A percentile compares a stretch with the other conserved stretches of the same genome.
These are phyloP conservation scores for Tachysurus fulvidraco DNA, from an alignment of 2,113 vertebrate species.

Conservation along the genomic window DNA sequence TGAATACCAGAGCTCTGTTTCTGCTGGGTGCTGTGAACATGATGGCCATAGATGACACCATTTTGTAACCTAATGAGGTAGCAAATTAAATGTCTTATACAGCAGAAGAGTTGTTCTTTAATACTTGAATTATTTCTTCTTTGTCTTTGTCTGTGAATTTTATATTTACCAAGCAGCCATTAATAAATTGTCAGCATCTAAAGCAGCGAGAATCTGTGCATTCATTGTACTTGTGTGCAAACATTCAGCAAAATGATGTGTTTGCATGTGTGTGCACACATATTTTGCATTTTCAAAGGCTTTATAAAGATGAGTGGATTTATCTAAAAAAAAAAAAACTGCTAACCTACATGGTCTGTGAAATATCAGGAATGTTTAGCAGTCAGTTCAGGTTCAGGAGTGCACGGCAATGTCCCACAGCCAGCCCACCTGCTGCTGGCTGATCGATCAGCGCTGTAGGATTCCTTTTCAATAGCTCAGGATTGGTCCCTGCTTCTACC, in stretches of 20 bases:
- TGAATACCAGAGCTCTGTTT: conserved; percentile 34
- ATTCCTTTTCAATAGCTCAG: conserved; percentile 35
- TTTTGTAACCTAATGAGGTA: conserved; percentile 47
- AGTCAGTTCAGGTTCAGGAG: conserved; percentile 62
- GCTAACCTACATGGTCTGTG: neutral
- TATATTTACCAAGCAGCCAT: conserved; percentile 4
- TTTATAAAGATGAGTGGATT: conserved; percentile 31
- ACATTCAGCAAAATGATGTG: neutral
- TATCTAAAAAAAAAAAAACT: neutral
- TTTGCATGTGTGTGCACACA: neutral
- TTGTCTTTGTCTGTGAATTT: neutral
- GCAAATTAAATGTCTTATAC: conserved; percentile 40
- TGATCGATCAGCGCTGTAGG: conserved; percentile 66
- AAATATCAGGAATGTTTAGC: conserved; percentile 57
- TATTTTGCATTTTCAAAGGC: neutral
- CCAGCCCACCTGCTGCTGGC: conserved; percentile 66
- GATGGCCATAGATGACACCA: conserved; percentile 46
- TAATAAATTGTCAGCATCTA: neutral
- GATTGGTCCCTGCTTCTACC: conserved; percentile 13
- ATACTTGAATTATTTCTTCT: neutral
- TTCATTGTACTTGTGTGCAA: neutral
- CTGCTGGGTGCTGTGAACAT: conserved; percentile 41
- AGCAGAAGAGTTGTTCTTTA: conserved; percentile 21
- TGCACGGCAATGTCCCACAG: conserved; percentile 55
- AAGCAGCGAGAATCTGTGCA: neutral